Percentiles rank a stretch among this genome's conserved stretches.
phyloP scores from a whole-genome alignment of 92 coral and sea anemone genomes.

The Blastomussa wellsi region DNA sequence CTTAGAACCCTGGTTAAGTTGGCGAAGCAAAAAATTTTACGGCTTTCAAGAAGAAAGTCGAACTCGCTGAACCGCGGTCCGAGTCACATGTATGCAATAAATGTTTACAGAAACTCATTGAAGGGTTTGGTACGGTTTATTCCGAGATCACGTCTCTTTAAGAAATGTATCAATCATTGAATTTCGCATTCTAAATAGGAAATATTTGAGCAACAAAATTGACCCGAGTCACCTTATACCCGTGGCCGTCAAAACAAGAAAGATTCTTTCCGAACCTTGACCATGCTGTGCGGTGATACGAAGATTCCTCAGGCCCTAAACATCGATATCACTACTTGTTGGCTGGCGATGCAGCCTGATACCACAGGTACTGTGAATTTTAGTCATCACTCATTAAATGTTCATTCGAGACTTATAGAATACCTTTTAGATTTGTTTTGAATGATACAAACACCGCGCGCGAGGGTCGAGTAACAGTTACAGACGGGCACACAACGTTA shows the following conservation, averaged over 20 bases:
- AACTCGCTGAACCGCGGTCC: neutral
- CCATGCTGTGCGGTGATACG: conserved; percentile 1
- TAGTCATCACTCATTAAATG: neutral
- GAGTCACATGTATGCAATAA: conserved; percentile 9
- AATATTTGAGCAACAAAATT: conserved; percentile 1
- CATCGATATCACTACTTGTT: neutral
- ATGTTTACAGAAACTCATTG: conserved; percentile 21
- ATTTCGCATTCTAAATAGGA: neutral
- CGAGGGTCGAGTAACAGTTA: neutral
- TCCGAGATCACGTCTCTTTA: conserved; percentile 17
- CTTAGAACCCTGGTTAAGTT: neutral
- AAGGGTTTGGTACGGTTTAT: conserved; percentile 4
- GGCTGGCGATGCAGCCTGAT: conserved; percentile 6
- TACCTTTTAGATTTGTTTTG: conserved; percentile 1
- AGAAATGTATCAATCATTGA: neutral
- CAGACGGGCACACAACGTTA: neutral
- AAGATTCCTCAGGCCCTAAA: neutral
- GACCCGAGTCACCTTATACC: neutral
- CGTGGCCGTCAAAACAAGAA: conserved; percentile 12
- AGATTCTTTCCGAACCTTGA: neutral
- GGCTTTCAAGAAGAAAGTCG: conserved; percentile 12
- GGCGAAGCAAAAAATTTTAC: neutral
- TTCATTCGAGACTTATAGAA: neutral
- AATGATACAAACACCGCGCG: neutral
- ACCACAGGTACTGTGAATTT: neutral